Evolutionary conservation across 92 coral and sea anemone genomes (phyloP), one percentile per base, ranked within the genome.

Genomic region (Epizoanthus scotinus): DNA sequence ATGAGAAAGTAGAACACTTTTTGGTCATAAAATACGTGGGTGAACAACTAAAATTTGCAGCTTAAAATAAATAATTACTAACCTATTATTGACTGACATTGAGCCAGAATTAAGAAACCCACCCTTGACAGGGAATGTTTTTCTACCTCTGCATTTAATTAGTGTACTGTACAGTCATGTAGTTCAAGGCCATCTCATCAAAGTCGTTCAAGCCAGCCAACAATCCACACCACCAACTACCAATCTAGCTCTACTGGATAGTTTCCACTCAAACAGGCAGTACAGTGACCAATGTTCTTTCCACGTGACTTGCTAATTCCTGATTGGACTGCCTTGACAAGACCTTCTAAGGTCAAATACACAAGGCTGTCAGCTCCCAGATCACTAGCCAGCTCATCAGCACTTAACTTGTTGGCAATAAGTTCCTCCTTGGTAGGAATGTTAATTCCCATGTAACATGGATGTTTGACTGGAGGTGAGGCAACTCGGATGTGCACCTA

Each of bases 381-480:
- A 31, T 82, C 84, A 49, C 67, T 77, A 0, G 95, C 98, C 3
- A 93, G 84, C 66, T 89, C 89, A 47, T 90, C 92, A 1, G 95
- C 92, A 68, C 71, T 86, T 81, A 86, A 58, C 67, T 85, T 89
- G 90, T 95, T 93, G 17, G 98, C 98, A 67, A 95, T 92, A 12
- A 95, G 89, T 71, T 95, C 98, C 75, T 95, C 97, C 77, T 42
- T 84, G 3, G 98, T 95, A 0, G 98, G 98, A 58, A 95, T 95
- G 73, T 95, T 95, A 84, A 95, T 94, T 17, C 98, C 98, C 98
- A 95, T 95, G 86, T 90, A 93, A 72, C 98, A 95, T 14, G 98
- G 98, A 57, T 90, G 66, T 89, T 93, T 95, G 25, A 95, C 82
- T 21, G 98, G 98, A 5, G 98, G 98, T 13, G 98, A 95, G 0